Conservation (phyloP, 1,140 invertebrate genomes). For the Monomorium pharaonis region DNA sequence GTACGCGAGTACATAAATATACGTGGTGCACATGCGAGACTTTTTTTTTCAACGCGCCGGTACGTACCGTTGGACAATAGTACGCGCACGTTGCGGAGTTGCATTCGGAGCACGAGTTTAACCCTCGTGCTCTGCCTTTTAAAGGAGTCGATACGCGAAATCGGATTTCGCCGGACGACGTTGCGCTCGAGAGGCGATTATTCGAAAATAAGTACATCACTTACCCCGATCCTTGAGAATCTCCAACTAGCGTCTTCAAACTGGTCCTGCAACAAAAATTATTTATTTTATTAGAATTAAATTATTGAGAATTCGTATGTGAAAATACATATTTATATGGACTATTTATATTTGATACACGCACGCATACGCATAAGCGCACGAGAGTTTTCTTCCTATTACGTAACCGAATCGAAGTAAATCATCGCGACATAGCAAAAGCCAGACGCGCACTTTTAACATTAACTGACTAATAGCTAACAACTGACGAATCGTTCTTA, state of each 20-base stretch:
- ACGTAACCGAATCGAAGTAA: neutral
- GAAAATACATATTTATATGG: neutral
- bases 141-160: conserved; percentile 64
- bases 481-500: conserved; percentile 45
- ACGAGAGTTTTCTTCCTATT: conserved; percentile 19
- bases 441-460: conserved; percentile 3
- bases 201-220: neutral
- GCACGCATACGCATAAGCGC: neutral
- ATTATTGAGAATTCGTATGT: neutral
- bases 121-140: conserved; percentile 54
- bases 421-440: conserved; percentile 2
- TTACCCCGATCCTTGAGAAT: neutral
- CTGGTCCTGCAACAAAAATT: neutral
- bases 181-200: conserved; percentile 33
- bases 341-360: neutral
- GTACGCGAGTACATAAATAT: neutral
- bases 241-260: neutral
- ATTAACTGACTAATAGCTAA: conserved; percentile 47
- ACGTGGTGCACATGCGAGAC: conserved; percentile 11
- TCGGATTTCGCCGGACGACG: conserved; percentile 57
- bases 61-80: neutral
- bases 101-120: conserved; percentile 51
- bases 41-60: conserved; percentile 1
- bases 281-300: neutral
- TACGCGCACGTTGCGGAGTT: neutral